Conservation (phyloP, 2,113 vertebrate genomes). For the Potamarius usumacintae region DNA sequence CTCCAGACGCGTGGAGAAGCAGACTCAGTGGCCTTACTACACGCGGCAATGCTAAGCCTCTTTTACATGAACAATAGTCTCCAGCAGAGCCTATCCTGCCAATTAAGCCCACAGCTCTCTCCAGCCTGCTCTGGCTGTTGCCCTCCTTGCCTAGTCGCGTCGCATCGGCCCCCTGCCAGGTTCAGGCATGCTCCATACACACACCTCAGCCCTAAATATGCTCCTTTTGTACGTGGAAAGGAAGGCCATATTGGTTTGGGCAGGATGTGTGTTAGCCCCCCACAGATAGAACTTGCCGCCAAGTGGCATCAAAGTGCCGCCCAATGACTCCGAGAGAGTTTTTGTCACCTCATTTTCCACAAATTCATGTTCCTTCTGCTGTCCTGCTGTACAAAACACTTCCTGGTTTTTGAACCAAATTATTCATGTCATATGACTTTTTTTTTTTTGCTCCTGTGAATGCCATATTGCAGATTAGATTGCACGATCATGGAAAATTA, state of each 20-base stretch:
- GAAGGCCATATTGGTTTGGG: constrained; percentile 58
- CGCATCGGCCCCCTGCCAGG: constrained; percentile 22
- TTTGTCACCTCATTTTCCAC: neutral
- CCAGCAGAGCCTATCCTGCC: constrained; percentile 57
- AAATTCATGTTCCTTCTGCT: constrained; percentile 19
- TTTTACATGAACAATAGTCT: constrained; percentile 59
- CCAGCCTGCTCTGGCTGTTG: constrained; percentile 28
- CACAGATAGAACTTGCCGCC: constrained; percentile 41
- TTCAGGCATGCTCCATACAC: constrained; percentile 39
- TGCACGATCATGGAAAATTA: neutral
- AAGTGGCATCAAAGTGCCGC: constrained; percentile 52
- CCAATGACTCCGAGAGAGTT: neutral
- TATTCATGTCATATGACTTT: no score
- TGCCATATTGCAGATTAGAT: neutral
- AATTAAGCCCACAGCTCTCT: constrained; percentile 54
- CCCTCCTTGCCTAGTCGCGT: constrained; percentile 15
- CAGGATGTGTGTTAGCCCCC: constrained; percentile 46
- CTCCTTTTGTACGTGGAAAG: constrained; percentile 51
- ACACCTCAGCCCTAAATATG: constrained; percentile 44
- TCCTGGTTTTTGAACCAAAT: neutral
- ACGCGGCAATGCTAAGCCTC: constrained; percentile 56
- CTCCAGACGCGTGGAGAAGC: constrained; percentile 51
- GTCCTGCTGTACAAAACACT: neutral
- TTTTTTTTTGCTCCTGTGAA: neutral
- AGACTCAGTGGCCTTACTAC: constrained; percentile 40